Conservation (phyloP, 37 sponge, comb jelly and placozoan genomes). For the Bolinopsis microptera region DNA sequence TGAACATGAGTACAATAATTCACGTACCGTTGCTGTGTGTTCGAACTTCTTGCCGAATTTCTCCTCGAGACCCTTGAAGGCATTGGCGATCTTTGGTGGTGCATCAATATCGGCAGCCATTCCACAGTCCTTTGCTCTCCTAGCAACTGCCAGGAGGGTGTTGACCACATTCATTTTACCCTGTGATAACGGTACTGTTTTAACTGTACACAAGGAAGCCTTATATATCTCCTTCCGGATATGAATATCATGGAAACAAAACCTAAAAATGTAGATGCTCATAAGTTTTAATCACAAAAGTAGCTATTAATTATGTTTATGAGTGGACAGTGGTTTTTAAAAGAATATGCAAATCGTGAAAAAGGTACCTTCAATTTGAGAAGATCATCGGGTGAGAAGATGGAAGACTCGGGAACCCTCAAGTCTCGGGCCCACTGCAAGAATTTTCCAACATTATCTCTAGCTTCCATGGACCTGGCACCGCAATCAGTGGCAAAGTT, state of each 20-base stretch:
- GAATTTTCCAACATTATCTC: constrained; percentile 20
- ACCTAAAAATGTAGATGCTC: no score
- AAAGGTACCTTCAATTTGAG: constrained; percentile 42
- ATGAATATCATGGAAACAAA: no score
- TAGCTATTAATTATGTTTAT: no score
- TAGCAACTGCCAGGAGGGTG: constrained; percentile 45
- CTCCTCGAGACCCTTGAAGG: constrained; percentile 62
- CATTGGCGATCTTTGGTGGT: constrained; percentile 47
- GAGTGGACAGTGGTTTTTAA: no score
- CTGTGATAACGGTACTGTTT: not conserved
- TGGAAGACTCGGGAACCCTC: constrained; percentile 33
- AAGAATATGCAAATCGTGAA: no score
- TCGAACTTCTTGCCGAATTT: constrained; percentile 60
- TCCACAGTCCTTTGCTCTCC: constrained; percentile 44
- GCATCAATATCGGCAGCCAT: constrained; percentile 59
- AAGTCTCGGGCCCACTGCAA: not conserved
- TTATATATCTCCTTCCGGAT: no score
- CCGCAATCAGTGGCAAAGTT: not conserved
- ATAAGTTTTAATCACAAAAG: no score
- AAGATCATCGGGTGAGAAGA: constrained; percentile 23
- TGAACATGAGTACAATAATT: no score
- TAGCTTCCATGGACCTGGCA: constrained; percentile 13
- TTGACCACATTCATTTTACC: constrained; percentile 51
- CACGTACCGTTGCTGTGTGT: constrained; percentile 17
- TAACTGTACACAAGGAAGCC: no score